Conservation (phyloP, 2,113 vertebrate species). For the Tapirus terrestris region DNA sequence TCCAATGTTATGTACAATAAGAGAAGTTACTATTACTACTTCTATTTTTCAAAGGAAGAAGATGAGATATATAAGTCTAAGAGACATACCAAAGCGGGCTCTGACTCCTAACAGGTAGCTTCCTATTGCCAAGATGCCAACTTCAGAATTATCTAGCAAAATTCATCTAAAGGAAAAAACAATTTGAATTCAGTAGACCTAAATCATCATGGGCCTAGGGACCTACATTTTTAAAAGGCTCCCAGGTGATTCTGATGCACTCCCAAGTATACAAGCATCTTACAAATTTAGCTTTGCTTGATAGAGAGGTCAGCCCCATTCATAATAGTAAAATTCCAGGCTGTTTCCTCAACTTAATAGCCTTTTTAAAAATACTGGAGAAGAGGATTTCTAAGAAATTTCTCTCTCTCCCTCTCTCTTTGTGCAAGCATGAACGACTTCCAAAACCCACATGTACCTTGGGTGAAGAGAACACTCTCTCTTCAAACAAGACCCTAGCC, state of each 20-base stretch:
- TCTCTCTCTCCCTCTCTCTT: neutral
- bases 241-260: neutral
- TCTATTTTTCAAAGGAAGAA: neutral
- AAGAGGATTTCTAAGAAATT: neutral
- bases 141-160: neutral
- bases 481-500: neutral
- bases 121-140: neutral
- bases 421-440: neutral
- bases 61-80: neutral
- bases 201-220: neutral
- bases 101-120: neutral
- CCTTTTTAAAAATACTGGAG: neutral
- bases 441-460: neutral
- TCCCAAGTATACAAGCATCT: neutral
- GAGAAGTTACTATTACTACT: neutral
- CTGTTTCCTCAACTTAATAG: neutral
- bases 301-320: neutral
- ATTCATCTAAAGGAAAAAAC: neutral
- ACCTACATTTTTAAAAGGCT: slow-evolving; percentile 28
- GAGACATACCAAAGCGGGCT: neutral
- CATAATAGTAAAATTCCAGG: neutral
- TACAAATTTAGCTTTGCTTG: neutral
- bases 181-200: neutral
- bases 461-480: neutral
- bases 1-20: neutral